Evolutionary conservation across 2,113 vertebrate genomes (phyloP).

Genomic region (Archocentrus centrarchus): DNA sequence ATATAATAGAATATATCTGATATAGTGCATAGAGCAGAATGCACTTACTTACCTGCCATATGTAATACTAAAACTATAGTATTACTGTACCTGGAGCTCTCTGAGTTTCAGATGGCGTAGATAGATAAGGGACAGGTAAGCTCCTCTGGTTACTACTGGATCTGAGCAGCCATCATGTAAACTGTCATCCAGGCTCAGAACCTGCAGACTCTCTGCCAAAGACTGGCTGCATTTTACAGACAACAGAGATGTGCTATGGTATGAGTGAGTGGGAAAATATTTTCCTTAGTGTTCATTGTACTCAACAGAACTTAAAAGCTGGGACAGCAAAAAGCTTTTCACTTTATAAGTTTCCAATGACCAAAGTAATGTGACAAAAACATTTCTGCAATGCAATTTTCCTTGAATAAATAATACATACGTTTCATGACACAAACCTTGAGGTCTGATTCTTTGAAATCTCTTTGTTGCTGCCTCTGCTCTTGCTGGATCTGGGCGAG

Average conservation of each 20-base stretch:
- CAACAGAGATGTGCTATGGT: not conserved
- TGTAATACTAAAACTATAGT: not conserved
- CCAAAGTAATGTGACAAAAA: not conserved
- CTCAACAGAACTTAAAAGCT: no score
- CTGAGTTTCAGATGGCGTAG: constrained; percentile 75
- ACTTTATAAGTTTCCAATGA: no score
- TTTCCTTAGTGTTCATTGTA: not conserved
- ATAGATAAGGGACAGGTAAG: constrained; percentile 79
- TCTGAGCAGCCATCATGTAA: constrained; percentile 37
- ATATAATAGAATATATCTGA: no score
- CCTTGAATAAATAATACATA: constrained; percentile 35
- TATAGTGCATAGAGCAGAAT: not conserved
- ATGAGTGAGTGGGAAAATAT: not conserved
- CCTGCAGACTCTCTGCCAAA: constrained; percentile 53
- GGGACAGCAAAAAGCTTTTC: no score
- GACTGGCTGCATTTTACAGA: constrained; percentile 46
- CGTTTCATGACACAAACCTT: constrained; percentile 55
- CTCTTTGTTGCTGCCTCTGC: constrained; percentile 2
- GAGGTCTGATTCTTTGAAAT: constrained; percentile 14
- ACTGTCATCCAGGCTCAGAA: constrained; percentile 74
- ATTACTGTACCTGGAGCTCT: constrained; percentile 80
- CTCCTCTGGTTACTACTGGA: constrained; percentile 55
- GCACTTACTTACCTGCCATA: not conserved
- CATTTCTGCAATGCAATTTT: not conserved
- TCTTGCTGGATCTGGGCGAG: constrained; percentile 16